phyloP scores from a whole-genome alignment of 2,797 vertebrate genomes.

The Anas georgica region DNA sequence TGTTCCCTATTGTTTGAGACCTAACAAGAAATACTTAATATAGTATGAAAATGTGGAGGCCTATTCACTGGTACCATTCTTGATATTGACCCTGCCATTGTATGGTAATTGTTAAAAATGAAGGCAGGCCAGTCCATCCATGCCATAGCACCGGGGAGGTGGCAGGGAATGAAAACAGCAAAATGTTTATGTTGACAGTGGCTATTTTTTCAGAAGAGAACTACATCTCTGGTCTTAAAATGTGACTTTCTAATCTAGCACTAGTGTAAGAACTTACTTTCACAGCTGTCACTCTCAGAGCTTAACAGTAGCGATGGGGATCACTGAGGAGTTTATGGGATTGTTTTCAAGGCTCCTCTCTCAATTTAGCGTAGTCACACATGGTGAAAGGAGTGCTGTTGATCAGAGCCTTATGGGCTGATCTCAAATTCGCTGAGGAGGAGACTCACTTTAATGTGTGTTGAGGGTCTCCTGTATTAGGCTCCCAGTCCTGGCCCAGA shows the following conservation, averaged over 20 bases:
- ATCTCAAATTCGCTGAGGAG: not conserved
- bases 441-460: not conserved
- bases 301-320: not conserved
- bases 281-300: not conserved
- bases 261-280: not conserved
- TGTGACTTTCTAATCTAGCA: not conserved
- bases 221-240: not conserved
- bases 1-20: not conserved
- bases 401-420: not conserved
- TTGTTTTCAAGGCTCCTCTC: not conserved
- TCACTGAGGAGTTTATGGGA: accelerated
- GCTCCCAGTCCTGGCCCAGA: not conserved
- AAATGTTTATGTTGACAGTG: not conserved
- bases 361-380: accelerated
- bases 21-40: not conserved
- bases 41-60: not conserved
- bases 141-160: not conserved
- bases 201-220: not conserved
- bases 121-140: not conserved
- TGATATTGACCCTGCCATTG: not conserved
- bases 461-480: not conserved
- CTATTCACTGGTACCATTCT: not conserved
- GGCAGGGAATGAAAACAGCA: not conserved
- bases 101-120: no score
- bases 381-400: not conserved